Percentiles rank a stretch among this genome's conserved stretches.
Conservation (phyloP, 2,113 vertebrate species). For the Shinisaurus crocodilurus region DNA sequence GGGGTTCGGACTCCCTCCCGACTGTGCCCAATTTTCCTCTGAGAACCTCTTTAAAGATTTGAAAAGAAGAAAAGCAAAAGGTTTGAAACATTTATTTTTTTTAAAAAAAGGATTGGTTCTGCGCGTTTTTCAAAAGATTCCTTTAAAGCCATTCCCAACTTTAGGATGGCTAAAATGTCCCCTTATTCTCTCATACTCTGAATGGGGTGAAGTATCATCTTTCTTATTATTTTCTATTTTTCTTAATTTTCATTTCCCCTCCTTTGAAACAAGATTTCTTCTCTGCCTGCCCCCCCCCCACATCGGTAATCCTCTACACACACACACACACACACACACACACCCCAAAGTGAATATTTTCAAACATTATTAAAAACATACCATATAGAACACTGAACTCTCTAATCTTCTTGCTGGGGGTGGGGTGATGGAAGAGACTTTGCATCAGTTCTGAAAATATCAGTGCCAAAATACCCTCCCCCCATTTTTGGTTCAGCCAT, state of each 20-base stretch:
- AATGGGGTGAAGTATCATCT: conserved; percentile 70
- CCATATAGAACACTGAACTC: too few relatives aligned
- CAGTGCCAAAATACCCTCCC: background rate
- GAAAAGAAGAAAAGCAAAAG: conserved; percentile 29
- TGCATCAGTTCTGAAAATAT: background rate
- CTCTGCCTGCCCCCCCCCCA: too few relatives aligned
- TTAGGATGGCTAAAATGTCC: conserved; percentile 73
- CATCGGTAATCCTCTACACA: background rate
- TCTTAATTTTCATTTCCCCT: conserved; percentile 50
- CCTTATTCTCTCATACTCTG: conserved; percentile 61
- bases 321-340: background rate
- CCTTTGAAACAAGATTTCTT: conserved; percentile 66
- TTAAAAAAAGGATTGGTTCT: conserved; percentile 70
- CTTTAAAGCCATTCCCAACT: conserved; percentile 69
- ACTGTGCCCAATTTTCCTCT: conserved; percentile 72
- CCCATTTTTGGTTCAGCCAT: background rate
- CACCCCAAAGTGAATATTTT: background rate
- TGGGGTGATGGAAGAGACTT: background rate
- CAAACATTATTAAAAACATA: background rate
- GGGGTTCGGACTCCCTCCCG: conserved; percentile 27
- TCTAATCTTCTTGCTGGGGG: too few relatives aligned
- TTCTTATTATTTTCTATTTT: conserved; percentile 66
- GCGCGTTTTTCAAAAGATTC: conserved; percentile 73
- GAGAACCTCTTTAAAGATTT: conserved; percentile 70
- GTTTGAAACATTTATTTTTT: conserved; percentile 69